Evolutionary conservation across 2,797 vertebrate genomes (phyloP), one percentile per base, ranked within the genome.

Genomic region (Glossophaga mutica): DNA sequence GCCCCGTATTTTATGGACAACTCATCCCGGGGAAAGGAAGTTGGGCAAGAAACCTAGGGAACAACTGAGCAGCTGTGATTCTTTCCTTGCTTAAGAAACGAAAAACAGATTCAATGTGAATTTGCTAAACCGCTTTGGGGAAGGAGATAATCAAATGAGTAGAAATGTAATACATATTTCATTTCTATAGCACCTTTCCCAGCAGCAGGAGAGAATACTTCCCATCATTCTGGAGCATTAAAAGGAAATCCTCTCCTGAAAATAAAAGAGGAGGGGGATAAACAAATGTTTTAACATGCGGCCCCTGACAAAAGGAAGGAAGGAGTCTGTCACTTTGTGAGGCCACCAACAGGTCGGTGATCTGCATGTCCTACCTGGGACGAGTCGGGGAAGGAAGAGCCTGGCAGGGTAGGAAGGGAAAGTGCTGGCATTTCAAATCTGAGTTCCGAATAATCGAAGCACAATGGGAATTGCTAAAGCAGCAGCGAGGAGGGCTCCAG

Each of bases 151-250:
- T 90, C 42, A 29, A 87, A 96, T 88, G 96, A 95, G 93, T 34
- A 87, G 87, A 96, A 97, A 85, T 46, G 91, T 34, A 94, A 93
- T 7, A 50, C 87, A 90, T 86, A 90, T 57, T 21, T 48, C 59
- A 73, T 94, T 96, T 94, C 86, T 92, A 91, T 52, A 97, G 93
- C 93, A 97, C 95, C 94, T 97, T 98, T 96, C 95, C 96, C 93
- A 77, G 90, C 94, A 98, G 71, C 37, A 24, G 7, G 9, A 92
- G 55, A 92, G 77, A 92, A 77, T 73, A 90, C 87, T 98, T 97
- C 97, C 94, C 96, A 96, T 97, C 86, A 94, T 6, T 68, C 15
- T 50, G 46, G 71, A 97, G 87, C 50, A 32, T 67, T 94, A 86
- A 97, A 97, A 94, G 87, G 87, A 96, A 98, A 73, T n/a, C 37